phyloP scores from a whole-genome alignment of 2,888 invertebrate genomes.

The Rhamnusium bicolor region DNA sequence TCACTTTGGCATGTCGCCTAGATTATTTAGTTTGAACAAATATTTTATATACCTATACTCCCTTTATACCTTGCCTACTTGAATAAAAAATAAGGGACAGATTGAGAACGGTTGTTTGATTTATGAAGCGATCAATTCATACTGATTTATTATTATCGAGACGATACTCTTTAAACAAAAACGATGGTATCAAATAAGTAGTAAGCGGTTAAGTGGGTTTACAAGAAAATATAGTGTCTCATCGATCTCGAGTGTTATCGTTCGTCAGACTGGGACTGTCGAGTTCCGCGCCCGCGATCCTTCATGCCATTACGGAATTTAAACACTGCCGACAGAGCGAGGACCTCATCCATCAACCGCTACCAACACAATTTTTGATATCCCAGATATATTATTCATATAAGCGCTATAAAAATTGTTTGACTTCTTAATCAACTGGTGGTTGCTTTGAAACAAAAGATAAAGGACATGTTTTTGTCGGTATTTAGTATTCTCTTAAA shows the following conservation, averaged over 20 bases:
- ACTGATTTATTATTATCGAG: constrained; percentile 42
- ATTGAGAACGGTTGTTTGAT: constrained; percentile 30
- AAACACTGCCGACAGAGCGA: constrained; percentile 38
- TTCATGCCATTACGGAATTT: constrained; percentile 36
- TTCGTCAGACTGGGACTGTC: constrained; percentile 20
- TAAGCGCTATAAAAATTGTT: constrained; percentile 27
- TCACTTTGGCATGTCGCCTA: no score
- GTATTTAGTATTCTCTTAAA: neutral
- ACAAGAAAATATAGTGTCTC: constrained; percentile 35
- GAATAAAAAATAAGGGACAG: constrained; percentile 19
- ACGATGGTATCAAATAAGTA: constrained; percentile 25
- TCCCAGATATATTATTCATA: constrained; percentile 27
- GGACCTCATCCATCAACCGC: constrained; percentile 49
- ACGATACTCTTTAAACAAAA: constrained; percentile 34
- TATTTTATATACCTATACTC: neutral
- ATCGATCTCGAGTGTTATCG: constrained; percentile 36
- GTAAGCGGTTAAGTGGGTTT: constrained; percentile 31
- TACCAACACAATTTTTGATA: constrained; percentile 43
- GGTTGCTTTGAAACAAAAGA: constrained; percentile 8
- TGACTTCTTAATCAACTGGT: constrained; percentile 42
- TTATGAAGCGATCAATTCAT: constrained; percentile 37
- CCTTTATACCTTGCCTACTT: neutral
- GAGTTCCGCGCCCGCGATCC: constrained; percentile 26
- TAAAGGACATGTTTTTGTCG: constrained; percentile 5
- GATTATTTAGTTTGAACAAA: no score